Evolutionary conservation across 2,888 invertebrate species (phyloP).

Genomic region (Eupsilia transversa): DNA sequence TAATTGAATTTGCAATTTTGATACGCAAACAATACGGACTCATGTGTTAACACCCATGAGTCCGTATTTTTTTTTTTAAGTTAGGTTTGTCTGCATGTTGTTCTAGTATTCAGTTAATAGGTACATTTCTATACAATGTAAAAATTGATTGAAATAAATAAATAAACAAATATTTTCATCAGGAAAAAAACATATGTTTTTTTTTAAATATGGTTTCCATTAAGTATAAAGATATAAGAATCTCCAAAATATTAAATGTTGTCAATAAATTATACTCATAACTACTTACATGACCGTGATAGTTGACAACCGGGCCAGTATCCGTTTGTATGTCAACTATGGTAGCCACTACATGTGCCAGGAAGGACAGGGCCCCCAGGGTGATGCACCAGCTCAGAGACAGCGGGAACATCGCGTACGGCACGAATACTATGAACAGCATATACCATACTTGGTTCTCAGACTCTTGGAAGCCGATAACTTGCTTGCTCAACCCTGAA

Average conservation of each 20-base stretch:
- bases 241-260: neutral
- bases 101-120: too few species aligned
- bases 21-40: too few species aligned
- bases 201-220: neutral
- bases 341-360: constrained; percentile 93
- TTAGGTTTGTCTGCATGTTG: too few species aligned
- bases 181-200: neutral
- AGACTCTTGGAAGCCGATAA: constrained; percentile 93
- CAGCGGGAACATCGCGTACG: constrained; percentile 98
- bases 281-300: constrained; percentile 47
- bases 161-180: too few species aligned
- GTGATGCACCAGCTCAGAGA: constrained; percentile 97
- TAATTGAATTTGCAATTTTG: too few species aligned
- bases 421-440: constrained; percentile 97
- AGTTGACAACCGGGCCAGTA: neutral
- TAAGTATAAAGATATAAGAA: neutral
- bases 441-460: constrained; percentile 98
- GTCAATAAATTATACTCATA: neutral
- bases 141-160: too few species aligned
- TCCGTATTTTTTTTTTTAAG: too few species aligned
- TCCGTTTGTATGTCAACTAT: constrained; percentile 75
- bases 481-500: constrained; percentile 93
- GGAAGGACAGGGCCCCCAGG: constrained; percentile 94
- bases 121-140: too few species aligned
- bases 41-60: too few species aligned